These are phyloP conservation scores for Falco peregrinus DNA, from an alignment of 2,797 vertebrate genomes.

Conservation along the genomic window DNA sequence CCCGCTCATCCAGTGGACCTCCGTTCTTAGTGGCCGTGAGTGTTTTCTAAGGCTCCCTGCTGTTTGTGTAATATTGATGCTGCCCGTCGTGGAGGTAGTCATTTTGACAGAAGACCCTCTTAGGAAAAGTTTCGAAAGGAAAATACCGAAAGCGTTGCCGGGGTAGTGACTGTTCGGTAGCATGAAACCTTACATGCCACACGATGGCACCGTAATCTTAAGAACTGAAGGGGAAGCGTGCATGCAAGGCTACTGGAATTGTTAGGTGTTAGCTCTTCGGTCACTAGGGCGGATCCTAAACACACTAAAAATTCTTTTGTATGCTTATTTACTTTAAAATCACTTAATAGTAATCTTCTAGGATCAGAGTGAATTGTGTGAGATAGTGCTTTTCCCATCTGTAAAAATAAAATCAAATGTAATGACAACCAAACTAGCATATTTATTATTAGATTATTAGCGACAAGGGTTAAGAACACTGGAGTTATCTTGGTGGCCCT, in stretches of 20 bases:
- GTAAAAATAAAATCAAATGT: not conserved
- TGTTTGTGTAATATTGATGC: not conserved
- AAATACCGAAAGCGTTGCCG: not conserved
- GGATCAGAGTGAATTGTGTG: not conserved
- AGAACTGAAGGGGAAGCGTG: not conserved
- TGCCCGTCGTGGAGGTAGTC: rapidly evolving
- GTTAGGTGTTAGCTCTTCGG: rapidly evolving
- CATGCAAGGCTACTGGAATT: rapidly evolving
- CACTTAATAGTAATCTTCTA: not conserved
- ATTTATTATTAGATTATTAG: not conserved
- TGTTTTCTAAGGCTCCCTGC: not conserved
- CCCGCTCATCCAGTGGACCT: rapidly evolving
- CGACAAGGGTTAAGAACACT: not conserved
- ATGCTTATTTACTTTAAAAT: not conserved
- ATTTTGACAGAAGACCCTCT: not conserved
- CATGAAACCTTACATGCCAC: not conserved
- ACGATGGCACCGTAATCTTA: not conserved
- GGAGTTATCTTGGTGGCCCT: not conserved
- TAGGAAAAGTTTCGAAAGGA: not conserved
- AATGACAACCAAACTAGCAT: not conserved
- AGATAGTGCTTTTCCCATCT: not conserved
- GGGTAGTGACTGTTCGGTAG: not conserved
- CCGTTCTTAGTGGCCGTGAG: not conserved
- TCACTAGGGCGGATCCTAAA: not conserved
- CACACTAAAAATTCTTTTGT: not conserved